phyloP scores from a whole-genome alignment of 2,797 vertebrate species.

The Silurus aristotelis region DNA sequence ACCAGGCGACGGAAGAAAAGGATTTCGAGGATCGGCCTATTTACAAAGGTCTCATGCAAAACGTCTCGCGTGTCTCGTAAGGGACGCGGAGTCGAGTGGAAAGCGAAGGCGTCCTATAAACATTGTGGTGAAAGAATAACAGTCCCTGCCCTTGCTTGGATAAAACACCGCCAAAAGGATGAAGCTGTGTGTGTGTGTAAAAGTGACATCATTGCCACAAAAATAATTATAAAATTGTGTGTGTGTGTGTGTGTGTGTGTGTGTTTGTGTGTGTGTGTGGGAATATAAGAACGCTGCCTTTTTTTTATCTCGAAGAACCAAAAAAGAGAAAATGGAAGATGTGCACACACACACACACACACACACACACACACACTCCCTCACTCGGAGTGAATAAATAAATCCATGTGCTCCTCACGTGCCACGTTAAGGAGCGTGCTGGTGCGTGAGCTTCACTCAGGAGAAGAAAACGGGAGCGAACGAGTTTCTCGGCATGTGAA shows the following conservation, averaged over 20 bases:
- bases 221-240: background rate
- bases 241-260: background rate
- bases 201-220: too few relatives aligned
- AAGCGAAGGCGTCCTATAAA: background rate
- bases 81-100: background rate
- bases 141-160: constrained; percentile 29
- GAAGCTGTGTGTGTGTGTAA: background rate
- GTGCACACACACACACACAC: constrained; percentile 1
- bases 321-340: background rate
- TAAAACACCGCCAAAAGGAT: background rate
- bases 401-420: constrained; percentile 43
- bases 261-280: background rate
- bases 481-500: background rate
- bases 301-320: background rate
- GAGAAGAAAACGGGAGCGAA: constrained; percentile 38
- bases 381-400: constrained; percentile 32
- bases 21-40: background rate
- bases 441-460: constrained; percentile 44
- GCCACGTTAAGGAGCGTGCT: constrained; percentile 25
- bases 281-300: background rate
- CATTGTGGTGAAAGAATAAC: constrained; percentile 18
- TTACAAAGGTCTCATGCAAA: constrained; percentile 13
- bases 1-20: background rate
- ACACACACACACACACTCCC: background rate
- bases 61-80: background rate